These are phyloP conservation scores for Esox masquinongy DNA, from an alignment of 2,797 vertebrate genomes.

Conservation along the genomic window DNA sequence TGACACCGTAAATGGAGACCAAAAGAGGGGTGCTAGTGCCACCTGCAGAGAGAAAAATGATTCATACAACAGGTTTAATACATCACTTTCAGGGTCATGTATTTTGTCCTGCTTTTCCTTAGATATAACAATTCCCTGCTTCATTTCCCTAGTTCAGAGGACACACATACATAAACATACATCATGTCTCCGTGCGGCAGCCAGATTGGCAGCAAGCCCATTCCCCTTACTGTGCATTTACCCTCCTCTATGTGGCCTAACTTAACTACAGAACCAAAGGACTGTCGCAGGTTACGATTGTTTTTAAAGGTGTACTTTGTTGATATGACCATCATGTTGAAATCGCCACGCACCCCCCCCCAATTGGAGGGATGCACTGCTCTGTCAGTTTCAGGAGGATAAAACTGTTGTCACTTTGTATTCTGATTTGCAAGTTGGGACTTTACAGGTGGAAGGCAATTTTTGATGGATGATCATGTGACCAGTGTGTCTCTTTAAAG, in stretches of 20 bases:
- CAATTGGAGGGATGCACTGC: too few relatives aligned
- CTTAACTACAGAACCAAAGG: background rate
- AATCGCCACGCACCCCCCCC: too few relatives aligned
- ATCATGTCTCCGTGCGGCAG: background rate
- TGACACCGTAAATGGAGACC: background rate
- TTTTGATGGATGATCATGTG: too few relatives aligned
- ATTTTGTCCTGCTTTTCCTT: background rate
- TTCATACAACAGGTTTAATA: background rate
- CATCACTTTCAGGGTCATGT: background rate
- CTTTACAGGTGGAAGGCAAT: too few relatives aligned
- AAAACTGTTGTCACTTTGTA: too few relatives aligned
- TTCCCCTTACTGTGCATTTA: conserved; percentile 19
- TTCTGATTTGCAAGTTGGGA: too few relatives aligned
- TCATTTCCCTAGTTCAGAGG: too few relatives aligned
- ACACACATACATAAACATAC: background rate
- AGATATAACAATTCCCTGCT: too few relatives aligned
- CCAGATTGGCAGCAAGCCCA: background rate
- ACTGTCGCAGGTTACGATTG: background rate
- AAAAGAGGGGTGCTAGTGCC: background rate
- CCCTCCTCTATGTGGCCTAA: conserved; percentile 14
- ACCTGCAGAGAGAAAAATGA: background rate
- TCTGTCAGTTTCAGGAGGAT: too few relatives aligned
- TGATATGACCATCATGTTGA: too few relatives aligned
- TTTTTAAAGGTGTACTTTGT: background rate
- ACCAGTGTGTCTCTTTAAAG: too few relatives aligned